Evolutionary conservation across 2,113 vertebrate genomes (phyloP).

Genomic region (Ceyx melanurus): DNA sequence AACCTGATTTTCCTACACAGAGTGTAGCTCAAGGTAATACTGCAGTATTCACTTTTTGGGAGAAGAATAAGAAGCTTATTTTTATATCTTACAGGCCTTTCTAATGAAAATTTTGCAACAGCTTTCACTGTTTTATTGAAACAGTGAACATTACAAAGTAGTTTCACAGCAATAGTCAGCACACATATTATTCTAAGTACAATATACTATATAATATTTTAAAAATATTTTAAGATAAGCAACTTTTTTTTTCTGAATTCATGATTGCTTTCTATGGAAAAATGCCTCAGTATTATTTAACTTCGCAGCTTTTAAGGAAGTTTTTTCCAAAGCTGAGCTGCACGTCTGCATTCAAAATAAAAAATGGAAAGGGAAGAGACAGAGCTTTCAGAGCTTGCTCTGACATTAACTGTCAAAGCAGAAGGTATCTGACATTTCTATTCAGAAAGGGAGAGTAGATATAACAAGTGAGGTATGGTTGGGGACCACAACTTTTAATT

Average conservation of each 20-base stretch:
- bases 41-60: fast-evolving
- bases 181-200: background rate
- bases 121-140: background rate
- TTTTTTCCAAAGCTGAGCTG: background rate
- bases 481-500: background rate
- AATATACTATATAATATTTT: background rate
- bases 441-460: background rate
- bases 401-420: background rate
- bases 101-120: background rate
- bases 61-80: background rate
- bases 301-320: background rate
- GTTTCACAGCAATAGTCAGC: background rate
- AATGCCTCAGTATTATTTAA: background rate
- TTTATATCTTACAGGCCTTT: background rate
- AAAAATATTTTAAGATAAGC: background rate
- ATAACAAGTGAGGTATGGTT: background rate
- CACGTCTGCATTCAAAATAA: background rate
- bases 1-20: background rate
- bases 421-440: background rate
- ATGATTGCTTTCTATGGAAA: background rate
- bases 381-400: background rate
- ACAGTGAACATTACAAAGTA: background rate
- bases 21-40: background rate
- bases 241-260: background rate
- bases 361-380: background rate